Conservation (phyloP, 1,140 invertebrate species). For the Sycophaga agraensis region DNA sequence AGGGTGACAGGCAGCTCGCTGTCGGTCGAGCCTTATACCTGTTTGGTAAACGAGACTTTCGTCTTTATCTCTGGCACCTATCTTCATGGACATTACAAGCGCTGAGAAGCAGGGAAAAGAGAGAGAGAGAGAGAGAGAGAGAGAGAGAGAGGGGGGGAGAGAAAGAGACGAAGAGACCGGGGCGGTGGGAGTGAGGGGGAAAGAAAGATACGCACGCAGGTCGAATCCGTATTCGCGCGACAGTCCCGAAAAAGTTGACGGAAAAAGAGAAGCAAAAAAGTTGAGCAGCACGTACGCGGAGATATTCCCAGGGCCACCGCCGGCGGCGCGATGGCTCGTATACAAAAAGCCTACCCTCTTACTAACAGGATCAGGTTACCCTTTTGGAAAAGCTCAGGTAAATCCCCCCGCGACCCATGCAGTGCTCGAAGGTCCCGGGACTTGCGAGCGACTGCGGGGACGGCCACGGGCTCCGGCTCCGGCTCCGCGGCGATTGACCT, state of each 20-base stretch:
- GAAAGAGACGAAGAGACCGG: neutral
- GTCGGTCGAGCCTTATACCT: neutral
- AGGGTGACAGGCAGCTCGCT: neutral
- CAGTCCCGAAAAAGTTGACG: constrained; percentile 39
- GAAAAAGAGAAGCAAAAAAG: constrained; percentile 33
- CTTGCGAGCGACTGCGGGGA: neutral
- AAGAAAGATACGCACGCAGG: no score
- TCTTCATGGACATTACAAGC: constrained; percentile 46
- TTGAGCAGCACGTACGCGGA: constrained; percentile 30
- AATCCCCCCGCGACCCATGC: neutral
- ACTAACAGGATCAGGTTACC: constrained; percentile 56
- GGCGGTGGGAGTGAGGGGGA: no score
- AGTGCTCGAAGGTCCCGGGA: neutral
- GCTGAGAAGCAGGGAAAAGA: neutral
- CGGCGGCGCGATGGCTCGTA: no score
- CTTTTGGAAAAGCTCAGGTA: constrained; percentile 39
- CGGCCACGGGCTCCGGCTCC: no score
- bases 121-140: neutral
- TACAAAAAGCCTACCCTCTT: no score
- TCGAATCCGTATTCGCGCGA: constrained; percentile 2
- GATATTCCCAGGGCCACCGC: constrained; percentile 32
- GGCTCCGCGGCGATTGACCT: constrained; percentile 26
- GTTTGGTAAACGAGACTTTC: constrained; percentile 14
- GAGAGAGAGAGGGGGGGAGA: neutral
- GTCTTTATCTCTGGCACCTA: constrained; percentile 20